Evolutionary conservation across 2,888 invertebrate genomes (phyloP).

Genomic region (Ceramica pisi): DNA sequence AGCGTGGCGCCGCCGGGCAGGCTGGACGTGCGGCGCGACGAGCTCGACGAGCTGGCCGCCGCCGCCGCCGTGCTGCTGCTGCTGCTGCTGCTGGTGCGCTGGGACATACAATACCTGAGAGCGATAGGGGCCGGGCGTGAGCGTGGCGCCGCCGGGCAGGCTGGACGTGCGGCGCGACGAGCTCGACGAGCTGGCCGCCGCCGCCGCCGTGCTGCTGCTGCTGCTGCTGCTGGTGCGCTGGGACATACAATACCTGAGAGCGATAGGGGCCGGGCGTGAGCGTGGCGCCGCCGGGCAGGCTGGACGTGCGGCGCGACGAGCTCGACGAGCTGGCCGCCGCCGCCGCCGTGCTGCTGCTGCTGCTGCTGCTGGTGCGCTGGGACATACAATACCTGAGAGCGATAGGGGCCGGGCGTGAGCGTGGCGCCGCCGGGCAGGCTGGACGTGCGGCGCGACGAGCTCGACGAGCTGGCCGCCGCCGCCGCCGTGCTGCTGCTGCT

Average conservation of each 20-base stretch:
- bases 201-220: constrained; percentile 57
- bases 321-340: constrained; percentile 61
- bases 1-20: constrained; percentile 92
- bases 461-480: constrained; percentile 57
- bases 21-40: constrained; percentile 82
- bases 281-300: constrained; percentile 92
- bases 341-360: constrained; percentile 53
- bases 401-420: constrained; percentile 90
- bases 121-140: constrained; percentile 90
- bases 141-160: constrained; percentile 92
- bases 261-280: constrained; percentile 90
- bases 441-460: constrained; percentile 78
- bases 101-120: background rate
- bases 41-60: constrained; percentile 55
- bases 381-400: constrained; percentile 48
- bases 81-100: constrained; percentile 61
- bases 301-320: constrained; percentile 80
- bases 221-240: constrained; percentile 60
- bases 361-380: constrained; percentile 57
- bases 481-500: constrained; percentile 55
- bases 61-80: constrained; percentile 61
- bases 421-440: constrained; percentile 92
- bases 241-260: background rate
- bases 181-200: constrained; percentile 60
- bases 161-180: constrained; percentile 82